These are phyloP conservation scores for Takifugu flavidus DNA, from an alignment of 2,113 vertebrate genomes.

Conservation along the genomic window DNA sequence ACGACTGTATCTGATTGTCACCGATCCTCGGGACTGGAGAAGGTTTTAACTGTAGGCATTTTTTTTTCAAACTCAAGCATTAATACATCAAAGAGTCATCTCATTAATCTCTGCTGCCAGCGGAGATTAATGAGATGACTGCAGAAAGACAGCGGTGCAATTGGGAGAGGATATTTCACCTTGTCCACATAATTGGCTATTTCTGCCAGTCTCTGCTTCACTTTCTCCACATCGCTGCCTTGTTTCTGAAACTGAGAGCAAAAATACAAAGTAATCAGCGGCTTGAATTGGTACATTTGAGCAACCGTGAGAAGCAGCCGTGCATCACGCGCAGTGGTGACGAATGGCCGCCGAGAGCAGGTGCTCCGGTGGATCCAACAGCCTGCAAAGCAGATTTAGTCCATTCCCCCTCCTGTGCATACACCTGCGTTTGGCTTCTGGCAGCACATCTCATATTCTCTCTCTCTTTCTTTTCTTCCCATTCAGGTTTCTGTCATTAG, in stretches of 20 bases:
- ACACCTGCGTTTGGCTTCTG: conserved; percentile 23
- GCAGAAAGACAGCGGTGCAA: conserved; percentile 7
- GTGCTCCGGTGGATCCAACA: conserved; percentile 44
- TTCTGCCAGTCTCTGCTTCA: conserved; percentile 94
- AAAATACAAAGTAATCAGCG: conserved; percentile 20
- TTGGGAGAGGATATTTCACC: conserved; percentile 75
- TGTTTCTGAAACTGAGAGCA: conserved; percentile 92
- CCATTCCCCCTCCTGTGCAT: conserved; percentile 22
- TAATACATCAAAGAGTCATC: conserved; percentile 51
- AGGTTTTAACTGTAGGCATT: conserved; percentile 43
- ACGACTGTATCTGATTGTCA: conserved; percentile 11
- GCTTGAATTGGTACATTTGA: conserved; percentile 2
- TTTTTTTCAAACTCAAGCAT: conserved; percentile 37
- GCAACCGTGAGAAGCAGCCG: background rate
- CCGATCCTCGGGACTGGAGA: conserved; percentile 16
- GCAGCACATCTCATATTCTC: conserved; percentile 12
- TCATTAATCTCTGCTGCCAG: conserved; percentile 60
- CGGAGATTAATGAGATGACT: conserved; percentile 46
- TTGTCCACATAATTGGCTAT: conserved; percentile 98
- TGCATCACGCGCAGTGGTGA: background rate
- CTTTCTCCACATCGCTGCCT: conserved; percentile 92
- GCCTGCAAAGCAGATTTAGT: conserved; percentile 4
- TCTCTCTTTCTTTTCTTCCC: conserved; percentile 8
- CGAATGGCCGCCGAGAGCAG: conserved; percentile 35
- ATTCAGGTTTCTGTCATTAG: conserved; percentile 23